phyloP scores from a whole-genome alignment of 2,797 vertebrate species.

The Protonibea diacanthus region DNA sequence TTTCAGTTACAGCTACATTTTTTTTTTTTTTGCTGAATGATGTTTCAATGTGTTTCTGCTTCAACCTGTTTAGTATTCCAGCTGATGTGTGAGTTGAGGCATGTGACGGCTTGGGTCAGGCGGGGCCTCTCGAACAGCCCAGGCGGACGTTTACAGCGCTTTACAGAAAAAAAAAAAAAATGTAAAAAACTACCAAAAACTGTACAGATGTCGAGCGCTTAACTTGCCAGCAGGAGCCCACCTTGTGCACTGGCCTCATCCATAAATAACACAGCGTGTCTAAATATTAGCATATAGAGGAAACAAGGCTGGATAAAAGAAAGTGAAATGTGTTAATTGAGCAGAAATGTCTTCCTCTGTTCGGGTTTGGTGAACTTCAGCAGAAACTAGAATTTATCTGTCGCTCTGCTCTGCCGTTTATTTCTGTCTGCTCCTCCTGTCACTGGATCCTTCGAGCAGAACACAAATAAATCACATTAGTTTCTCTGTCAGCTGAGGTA shows the following conservation, averaged over 20 bases:
- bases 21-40: conserved; percentile 35
- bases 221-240: conserved; percentile 54
- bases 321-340: conserved; percentile 61
- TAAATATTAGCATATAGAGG: conserved; percentile 57
- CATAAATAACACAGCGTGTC: conserved; percentile 63
- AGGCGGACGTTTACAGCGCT: conserved; percentile 42
- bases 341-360: conserved; percentile 45
- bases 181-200: neutral
- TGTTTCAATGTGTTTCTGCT: conserved; percentile 59
- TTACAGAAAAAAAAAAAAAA: conserved; percentile 24
- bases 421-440: conserved; percentile 53
- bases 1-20: neutral
- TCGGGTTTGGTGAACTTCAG: conserved; percentile 33
- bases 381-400: conserved; percentile 48
- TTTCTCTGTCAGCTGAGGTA: conserved; percentile 65
- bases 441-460: conserved; percentile 62
- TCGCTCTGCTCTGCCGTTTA: conserved; percentile 5
- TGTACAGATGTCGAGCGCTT: conserved; percentile 43
- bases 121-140: conserved; percentile 36
- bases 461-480: conserved; percentile 72
- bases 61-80: conserved; percentile 67
- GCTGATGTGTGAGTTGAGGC: conserved; percentile 48
- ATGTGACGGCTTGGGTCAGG: conserved; percentile 46
- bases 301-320: conserved; percentile 25
- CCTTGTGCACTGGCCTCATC: conserved; percentile 44